Base-by-base conservation (phyloP, 35 echinoderm and acorn worm species). In the Diadema setosum region DNA sequence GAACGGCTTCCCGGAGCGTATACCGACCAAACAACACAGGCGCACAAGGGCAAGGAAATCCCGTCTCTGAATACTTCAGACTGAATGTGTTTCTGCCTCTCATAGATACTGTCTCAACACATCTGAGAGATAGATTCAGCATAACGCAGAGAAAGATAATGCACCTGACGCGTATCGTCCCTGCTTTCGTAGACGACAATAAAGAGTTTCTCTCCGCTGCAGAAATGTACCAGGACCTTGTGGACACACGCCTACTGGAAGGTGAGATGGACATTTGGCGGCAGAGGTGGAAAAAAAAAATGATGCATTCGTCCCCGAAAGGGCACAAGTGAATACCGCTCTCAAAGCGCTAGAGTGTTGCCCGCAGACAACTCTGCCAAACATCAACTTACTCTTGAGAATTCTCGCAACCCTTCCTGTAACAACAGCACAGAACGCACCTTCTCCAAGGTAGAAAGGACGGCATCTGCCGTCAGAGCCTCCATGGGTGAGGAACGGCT, bases 361-460 rank as follows among this genome's bases (percentile, higher is more conserved):
- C 37, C 21, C 63, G 37, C 9, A 29, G 30, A 67, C 37, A 67
- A 67, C 63, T n/a, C 63, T 67, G 37, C 61, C 61, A 2, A 67
- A 67, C 29, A 67, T 33, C 24, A 26, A 33, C 63, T 42, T 78
- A 36, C 73, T 78, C 36, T 41, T 78, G 27, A 34, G 37, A 12
- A 32, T 78, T 25, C 30, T 44, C 3, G 73, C 73, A 23, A 78
- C 73, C 16, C 73, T 78, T 5, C 73, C 37, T 25, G 73, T 78
- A 6, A 78, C 37, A 39, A 78, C 73, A 78, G 39, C 37, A 2
- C 37, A 78, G 85, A 87, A 42, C 65, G 24, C 17, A 75, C 45
- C 45, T 87, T 87, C 37, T 87, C 85, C 5, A 80, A 87, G 34
- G 12, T 87, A 11, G 65, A 87, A 5, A 41, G 65, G 36, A 87